Base-by-base conservation (phyloP, 2,888 invertebrate species). In the Dynastes hyllus region DNA sequence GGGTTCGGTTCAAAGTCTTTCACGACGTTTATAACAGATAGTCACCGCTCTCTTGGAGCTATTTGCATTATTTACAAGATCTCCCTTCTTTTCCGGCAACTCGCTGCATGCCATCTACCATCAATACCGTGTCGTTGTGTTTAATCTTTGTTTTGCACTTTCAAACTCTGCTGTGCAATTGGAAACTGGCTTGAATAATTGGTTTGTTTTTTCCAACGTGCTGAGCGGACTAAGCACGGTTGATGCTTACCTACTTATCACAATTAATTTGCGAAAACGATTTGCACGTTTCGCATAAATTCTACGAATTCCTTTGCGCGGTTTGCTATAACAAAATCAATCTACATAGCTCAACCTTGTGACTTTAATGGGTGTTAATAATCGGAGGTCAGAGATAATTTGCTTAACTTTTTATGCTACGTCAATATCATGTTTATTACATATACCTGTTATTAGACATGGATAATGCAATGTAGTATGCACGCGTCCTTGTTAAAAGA, bases 301-400 rank as follows among this genome's bases (percentile, higher is more conserved):
- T 37, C 32, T 37, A 37, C 9, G 45, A 45, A 45, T 11, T 45
- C 8, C 8, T 45, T 45, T 45, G 45, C 45, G 2, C 45, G 45
- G 8, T 45, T 8, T 11, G 45, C 45, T 45, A 9, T 40, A 37
- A 13, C 45, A 61, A 75, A 63, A 51, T 37, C 71, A 71, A 71
- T 55, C 55, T 55, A 71, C 61, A 29, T 61, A 40, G 32, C 9
- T 55, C 69, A 77, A 69, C 77, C 77, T 77, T 77, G 77, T 55
- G 29, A 53, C n/a, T 45, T 22, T 77, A 77, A 77, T 77, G 67
- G 53, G 67, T 77, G 45, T 58, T 77, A 77, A 77, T 77, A 77
- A 67, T 67, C 55, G 58, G 69, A 77, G 77, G 77, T 58, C 77
- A 77, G 55, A 67, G 58, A 77, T 77, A 77, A 77, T 77, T 66